Base-by-base conservation (phyloP, 2,888 invertebrate species). In the Luperina nickerlii region DNA sequence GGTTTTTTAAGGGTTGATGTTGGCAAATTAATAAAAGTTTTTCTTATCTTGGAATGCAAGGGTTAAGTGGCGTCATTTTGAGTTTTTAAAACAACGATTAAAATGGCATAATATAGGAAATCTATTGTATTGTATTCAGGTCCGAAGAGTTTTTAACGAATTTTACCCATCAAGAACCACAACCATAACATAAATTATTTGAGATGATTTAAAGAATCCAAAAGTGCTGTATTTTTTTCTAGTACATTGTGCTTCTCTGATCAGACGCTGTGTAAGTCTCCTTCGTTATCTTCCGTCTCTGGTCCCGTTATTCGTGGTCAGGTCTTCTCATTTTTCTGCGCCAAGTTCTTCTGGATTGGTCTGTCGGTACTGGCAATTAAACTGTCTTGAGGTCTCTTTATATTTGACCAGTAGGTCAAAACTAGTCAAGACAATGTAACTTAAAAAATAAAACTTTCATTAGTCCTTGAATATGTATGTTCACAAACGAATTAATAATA, bases 1-100 rank as follows among this genome's bases (percentile, higher is more conserved):
- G 45, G 86, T 91, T 90, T 32, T 38, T 90, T 90, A 85, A 87
- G 54, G 84, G 81, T 87, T 90, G 76, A 90, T 90, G 80, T 78
- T 81, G 74, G 84, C 76, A 81, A 88, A 88, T 91, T 86, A 88
- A 88, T 90, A 82, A 83, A 63, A 48, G 15, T 18, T 68, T 70
- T 38, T 20, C 24, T 57, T 20, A 24, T 42, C 3, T 73, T 77
- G 13, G 51, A 27, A 32, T 51, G 15, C 24, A 24, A 13, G 13
- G 38, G 51, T 57, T 51, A 2, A 38, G 0, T 1, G 3, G 18
- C 9, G 20, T 15, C 2, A 38, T 71, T 18, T 15, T 11, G 11
- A 7, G 3, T n/a, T 18, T 65, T 24, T 27, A 18, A 24, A 38
- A 38, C 38, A 24, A 38, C 38, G 65, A 38, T 32, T 32, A 32